Evolutionary conservation across 1,140 invertebrate species (phyloP).

Genomic region (silkworm (Bombyx mori)): ASM3026992v2 NC_085129.1:18109501-18110000

Average conservation of each 20-base stretch:
- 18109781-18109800: conserved; percentile 38
- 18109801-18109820: conserved; percentile 34
- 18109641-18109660: conserved; percentile 31
- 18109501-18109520: too few relatives aligned
- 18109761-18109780: conserved; percentile 51
- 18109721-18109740: conserved; percentile 18
- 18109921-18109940: conserved; percentile 38
- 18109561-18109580: conserved; percentile 31
- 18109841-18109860: conserved; percentile 51
- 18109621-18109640: conserved; percentile 31
- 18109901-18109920: conserved; percentile 34
- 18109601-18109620: conserved; percentile 27
- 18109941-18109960: conserved; percentile 34
- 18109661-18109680: conserved; percentile 27
- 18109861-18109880: conserved; percentile 35
- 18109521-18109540: too few relatives aligned
- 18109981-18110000: conserved; percentile 27
- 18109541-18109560: background rate
- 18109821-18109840: conserved; percentile 33
- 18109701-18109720: conserved; percentile 43
- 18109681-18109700: conserved; percentile 40
- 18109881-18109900: conserved; percentile 23
- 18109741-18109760: conserved; percentile 52
- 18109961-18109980: conserved; percentile 46
- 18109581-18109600: conserved; percentile 42